Base-by-base conservation (phyloP, 2,888 invertebrate genomes). In the Eledone cirrhosa region DNA sequence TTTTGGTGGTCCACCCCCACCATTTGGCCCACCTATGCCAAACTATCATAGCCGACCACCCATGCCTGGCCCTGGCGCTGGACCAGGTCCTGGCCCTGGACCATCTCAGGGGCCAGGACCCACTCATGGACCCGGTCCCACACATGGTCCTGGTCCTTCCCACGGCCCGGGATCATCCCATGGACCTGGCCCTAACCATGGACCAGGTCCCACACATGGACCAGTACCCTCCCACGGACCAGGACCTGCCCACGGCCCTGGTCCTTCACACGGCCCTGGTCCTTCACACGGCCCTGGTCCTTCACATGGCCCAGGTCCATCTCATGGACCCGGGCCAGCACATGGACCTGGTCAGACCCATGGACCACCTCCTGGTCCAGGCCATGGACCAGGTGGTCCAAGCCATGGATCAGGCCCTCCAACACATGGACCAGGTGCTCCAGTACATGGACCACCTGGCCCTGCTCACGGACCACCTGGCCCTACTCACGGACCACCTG, bases 1-100 rank as follows among this genome's bases (percentile, higher is more conserved):
- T 33, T 69, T 79, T 16, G 79, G 77, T 24, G 78, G 80, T 11
- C 78, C 82, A 3, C 78, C 80, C 22, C 80, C 79, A 22, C 48
- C 76, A 29, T 79, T 79, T 41, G 72, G 72, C 41, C 72, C 72
- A 27, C 72, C 41, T 31, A 72, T 72, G 22, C 72, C 72, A 72
- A 72, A 72, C 41, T 72, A 41, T 41, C 41, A 72, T 41, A 63
- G n/a, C 63, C 63, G 63, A 63, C 63, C 63, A 24, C 27, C 59
- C 33, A 22, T 48, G 29, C 24, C 79, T 77, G 77, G 77, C 59
- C 65, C 78, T 29, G 69, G 69, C n/a, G 67, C 67, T 19, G 41
- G 48, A 19, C 67, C 78, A 78, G 41, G 67, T 1, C 67, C 69
- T n/a, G 59, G 53, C 33, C 48, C 33, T 74, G 78, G 63, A 24